phyloP scores from a whole-genome alignment of 2,888 invertebrate genomes.

The Matsumyia berberina region DNA sequence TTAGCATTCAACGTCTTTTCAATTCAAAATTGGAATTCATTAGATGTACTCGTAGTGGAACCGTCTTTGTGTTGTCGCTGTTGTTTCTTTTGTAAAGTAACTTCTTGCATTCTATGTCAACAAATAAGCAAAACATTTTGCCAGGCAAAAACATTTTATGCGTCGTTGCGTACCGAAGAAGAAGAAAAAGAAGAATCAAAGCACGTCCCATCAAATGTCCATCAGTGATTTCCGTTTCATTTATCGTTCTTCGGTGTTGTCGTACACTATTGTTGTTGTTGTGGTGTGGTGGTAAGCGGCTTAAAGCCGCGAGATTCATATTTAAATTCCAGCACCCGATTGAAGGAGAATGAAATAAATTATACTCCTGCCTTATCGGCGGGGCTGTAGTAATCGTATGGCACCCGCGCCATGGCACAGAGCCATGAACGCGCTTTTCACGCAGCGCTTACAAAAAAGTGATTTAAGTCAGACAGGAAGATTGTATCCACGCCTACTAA shows the following conservation, averaged over 20 bases:
- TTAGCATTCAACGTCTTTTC: conserved; percentile 24
- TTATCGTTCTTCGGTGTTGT: conserved; percentile 51
- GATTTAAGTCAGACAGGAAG: conserved; percentile 62
- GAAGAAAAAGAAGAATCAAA: conserved; percentile 54
- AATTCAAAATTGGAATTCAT: conserved; percentile 54
- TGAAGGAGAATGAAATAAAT: conserved; percentile 66
- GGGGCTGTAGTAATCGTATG: background rate
- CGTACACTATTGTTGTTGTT: conserved; percentile 6
- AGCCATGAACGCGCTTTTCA: conserved; percentile 20
- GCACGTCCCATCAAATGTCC: conserved; percentile 71
- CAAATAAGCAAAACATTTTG: conserved; percentile 38
- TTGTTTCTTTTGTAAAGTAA: conserved; percentile 21
- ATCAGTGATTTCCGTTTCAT: conserved; percentile 74
- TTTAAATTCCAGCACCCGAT: conserved; percentile 69
- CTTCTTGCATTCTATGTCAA: conserved; percentile 57
- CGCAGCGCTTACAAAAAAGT: conserved; percentile 26
- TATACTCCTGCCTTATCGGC: conserved; percentile 23
- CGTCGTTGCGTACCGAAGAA: conserved; percentile 25
- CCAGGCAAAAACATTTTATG: conserved; percentile 17
- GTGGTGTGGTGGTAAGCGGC: background rate
- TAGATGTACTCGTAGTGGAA: conserved; percentile 49
- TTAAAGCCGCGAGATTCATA: conserved; percentile 46
- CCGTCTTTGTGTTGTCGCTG: conserved; percentile 13
- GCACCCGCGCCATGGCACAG: conserved; percentile 12
- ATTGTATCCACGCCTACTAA: conserved; percentile 56